Base-by-base conservation (phyloP, 2,113 vertebrate species). In the Condylura cristata region DNA sequence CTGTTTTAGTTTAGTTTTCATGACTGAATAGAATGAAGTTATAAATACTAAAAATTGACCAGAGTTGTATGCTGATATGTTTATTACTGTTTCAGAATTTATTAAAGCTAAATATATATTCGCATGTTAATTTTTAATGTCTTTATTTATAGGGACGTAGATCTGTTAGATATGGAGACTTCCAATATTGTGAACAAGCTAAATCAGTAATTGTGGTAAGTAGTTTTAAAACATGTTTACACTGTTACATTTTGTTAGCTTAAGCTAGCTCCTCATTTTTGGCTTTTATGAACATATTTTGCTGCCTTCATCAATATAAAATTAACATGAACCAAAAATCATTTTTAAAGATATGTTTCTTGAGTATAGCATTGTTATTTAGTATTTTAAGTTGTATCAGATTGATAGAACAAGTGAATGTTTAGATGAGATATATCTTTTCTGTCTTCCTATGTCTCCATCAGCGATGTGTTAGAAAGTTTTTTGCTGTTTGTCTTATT, bases 161-260 rank as follows among this genome's bases (percentile, higher is more conserved):
- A 94, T 99, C 99, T 0, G 99, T 99, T 90, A 99, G 99, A 12
- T 99, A 98, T 0, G 99, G 99, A 94, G 99, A 99, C 84, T 99
- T 99, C 65, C 99, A 99, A 86, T 99, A 99, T 97, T 99, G 99
- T 76, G 99, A 99, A 34, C 99, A 99, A 98, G 99, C 99, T 94
- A 99, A 99, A 97, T 99, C 99, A 48, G 98, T 99, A 9, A 99
- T 99, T 70, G 99, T 99, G 99, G 99, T 99, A 98, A 99, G 99
- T 98, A 76, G 68, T 91, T 51, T 66, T 46, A 30, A 94, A 78
- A 65, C 14, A 53, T 95, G 7, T 26, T 60, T 74, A 6, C 2
- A 75, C 14, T 75, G 9, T 60, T 89, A 41, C 88, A 53, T 89
- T 78, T 89, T 74, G 56, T 88, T 82, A 68, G 4, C 46, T 51